These are phyloP conservation scores for Lysandra coridon DNA, from an alignment of 2,888 invertebrate species.

Conservation along the genomic window DNA sequence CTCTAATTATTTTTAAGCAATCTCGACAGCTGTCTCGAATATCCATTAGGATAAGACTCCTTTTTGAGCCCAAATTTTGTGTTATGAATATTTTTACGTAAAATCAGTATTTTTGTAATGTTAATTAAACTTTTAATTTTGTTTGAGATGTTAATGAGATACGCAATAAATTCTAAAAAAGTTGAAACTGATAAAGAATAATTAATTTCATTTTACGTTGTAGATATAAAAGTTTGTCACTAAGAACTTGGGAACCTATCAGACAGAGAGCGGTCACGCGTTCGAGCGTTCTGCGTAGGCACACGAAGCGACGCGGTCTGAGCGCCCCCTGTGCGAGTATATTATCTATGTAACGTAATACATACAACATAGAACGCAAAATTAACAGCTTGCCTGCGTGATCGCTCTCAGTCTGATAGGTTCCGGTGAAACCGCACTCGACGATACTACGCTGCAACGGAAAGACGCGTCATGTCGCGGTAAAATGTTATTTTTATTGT, in stretches of 20 bases:
- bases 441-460: too few relatives aligned
- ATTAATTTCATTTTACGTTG: background rate
- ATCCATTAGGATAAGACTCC: background rate
- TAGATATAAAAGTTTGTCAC: background rate
- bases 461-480: too few relatives aligned
- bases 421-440: too few relatives aligned
- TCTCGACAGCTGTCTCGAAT: slow-evolving; percentile 19
- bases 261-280: too few relatives aligned
- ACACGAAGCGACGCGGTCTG: too few relatives aligned
- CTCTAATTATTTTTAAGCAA: slow-evolving; percentile 29
- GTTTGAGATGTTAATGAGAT: background rate
- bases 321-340: too few relatives aligned
- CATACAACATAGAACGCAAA: too few relatives aligned
- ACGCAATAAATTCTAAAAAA: background rate
- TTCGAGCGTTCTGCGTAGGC: too few relatives aligned
- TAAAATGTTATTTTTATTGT: too few relatives aligned
- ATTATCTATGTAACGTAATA: too few relatives aligned
- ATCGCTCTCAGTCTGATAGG: too few relatives aligned
- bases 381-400: too few relatives aligned
- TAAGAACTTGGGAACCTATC: background rate
- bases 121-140: background rate
- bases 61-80: background rate
- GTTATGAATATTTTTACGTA: background rate
- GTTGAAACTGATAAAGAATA: background rate
- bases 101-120: background rate